Conservation (phyloP, 2,797 vertebrate species). For the Rhinichthys osculus region DNA sequence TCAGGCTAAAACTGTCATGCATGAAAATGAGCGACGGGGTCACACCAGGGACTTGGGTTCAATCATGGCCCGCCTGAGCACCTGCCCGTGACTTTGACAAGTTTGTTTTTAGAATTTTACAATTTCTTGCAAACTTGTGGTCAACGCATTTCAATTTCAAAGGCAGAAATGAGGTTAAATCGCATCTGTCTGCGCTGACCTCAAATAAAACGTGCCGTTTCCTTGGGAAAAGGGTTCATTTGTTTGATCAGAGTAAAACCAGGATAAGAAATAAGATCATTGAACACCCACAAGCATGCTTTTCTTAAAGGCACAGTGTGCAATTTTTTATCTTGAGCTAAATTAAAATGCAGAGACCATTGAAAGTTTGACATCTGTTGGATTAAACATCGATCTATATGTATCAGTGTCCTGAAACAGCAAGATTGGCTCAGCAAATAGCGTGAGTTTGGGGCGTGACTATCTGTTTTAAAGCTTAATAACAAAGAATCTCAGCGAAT, state of each 20-base stretch:
- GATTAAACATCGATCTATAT: neutral
- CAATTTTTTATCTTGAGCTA: neutral
- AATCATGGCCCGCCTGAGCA: slow-evolving; percentile 23
- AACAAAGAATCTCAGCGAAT: neutral
- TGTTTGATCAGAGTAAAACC: slow-evolving; percentile 29
- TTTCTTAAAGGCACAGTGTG: neutral
- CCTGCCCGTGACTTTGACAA: slow-evolving; percentile 45
- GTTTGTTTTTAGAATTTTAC: slow-evolving; percentile 34
- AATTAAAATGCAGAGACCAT: neutral
- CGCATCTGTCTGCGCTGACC: slow-evolving; percentile 20
- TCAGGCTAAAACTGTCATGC: slow-evolving; percentile 40
- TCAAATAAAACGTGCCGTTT: neutral
- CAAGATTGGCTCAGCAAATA: neutral
- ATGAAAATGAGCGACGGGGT: slow-evolving; percentile 51
- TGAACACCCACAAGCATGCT: neutral
- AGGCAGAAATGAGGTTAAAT: slow-evolving; percentile 32
- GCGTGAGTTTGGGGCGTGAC: neutral
- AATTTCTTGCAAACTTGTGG: slow-evolving; percentile 28
- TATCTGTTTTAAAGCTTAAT: neutral
- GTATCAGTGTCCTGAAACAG: neutral
- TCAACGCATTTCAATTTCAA: slow-evolving; percentile 39
- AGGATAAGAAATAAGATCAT: slow-evolving; percentile 11
- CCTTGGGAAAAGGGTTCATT: slow-evolving; percentile 14
- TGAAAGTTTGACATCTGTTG: neutral
- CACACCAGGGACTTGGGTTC: slow-evolving; percentile 50